phyloP scores from a whole-genome alignment of 2,113 vertebrate species.

The Salvator merianae region DNA sequence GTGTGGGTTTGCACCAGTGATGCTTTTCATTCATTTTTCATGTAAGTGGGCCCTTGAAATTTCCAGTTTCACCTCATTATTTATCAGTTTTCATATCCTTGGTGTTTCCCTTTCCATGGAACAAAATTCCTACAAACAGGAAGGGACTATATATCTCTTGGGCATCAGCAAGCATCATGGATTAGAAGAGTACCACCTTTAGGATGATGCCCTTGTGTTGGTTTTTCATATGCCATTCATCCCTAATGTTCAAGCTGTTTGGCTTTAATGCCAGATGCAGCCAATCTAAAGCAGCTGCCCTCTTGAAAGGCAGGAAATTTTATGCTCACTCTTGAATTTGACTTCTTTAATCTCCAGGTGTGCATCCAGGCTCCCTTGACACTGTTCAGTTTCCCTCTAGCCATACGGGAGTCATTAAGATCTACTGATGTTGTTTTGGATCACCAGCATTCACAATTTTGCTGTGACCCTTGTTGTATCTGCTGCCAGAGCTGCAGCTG shows the following conservation, averaged over 20 bases:
- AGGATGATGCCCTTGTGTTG: neutral
- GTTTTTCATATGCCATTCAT: neutral
- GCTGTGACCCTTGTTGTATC: conserved; percentile 11
- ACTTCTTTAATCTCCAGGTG: conserved; percentile 20
- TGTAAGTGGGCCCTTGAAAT: no score
- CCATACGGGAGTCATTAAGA: conserved; percentile 13
- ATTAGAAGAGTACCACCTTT: neutral
- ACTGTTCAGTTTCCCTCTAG: neutral
- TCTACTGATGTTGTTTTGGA: conserved; percentile 21
- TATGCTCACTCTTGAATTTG: conserved; percentile 15
- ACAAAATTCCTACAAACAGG: no score
- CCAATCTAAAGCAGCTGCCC: conserved; percentile 22
- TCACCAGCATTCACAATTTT: conserved; percentile 15
- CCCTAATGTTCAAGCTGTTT: neutral
- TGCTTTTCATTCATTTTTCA: no score
- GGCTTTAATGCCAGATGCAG: conserved; percentile 1
- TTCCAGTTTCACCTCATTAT: no score
- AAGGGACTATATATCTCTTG: neutral
- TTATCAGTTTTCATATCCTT: no score
- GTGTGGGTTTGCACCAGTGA: no score
- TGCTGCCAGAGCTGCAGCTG: conserved; percentile 10
- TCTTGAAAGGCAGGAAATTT: neutral
- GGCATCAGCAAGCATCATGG: neutral
- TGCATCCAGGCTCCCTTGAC: conserved; percentile 9
- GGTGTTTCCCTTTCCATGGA: no score